Percentiles rank a stretch among this genome's conserved stretches.
phyloP scores from a whole-genome alignment of 2,888 invertebrate species.

The Choreutis nemorana region DNA sequence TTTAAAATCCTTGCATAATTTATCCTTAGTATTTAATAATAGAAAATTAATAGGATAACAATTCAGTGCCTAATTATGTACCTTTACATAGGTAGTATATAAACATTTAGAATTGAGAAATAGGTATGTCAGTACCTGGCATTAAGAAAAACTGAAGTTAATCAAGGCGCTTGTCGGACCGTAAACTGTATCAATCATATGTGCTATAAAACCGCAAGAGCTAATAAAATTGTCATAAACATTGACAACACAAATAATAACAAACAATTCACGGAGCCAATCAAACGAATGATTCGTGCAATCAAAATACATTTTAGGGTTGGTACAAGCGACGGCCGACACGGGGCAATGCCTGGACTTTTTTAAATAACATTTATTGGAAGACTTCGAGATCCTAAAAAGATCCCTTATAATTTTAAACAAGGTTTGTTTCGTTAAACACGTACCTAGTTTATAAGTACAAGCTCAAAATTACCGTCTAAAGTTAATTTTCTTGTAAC shows the following conservation, averaged over 20 bases:
- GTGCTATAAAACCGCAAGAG: constrained; percentile 51
- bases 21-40: too few relatives aligned
- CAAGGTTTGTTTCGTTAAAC: too few relatives aligned
- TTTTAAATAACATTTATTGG: too few relatives aligned
- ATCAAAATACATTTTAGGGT: constrained; percentile 45
- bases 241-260: constrained; percentile 59
- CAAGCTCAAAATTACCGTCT: too few relatives aligned
- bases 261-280: constrained; percentile 54
- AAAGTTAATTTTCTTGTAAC: too few relatives aligned
- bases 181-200: constrained; percentile 53
- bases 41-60: too few relatives aligned
- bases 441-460: too few relatives aligned
- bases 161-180: not conserved
- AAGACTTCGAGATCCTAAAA: too few relatives aligned
- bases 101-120: not conserved
- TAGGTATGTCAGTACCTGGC: not conserved
- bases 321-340: too few relatives aligned
- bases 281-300: constrained; percentile 30
- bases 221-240: constrained; percentile 58
- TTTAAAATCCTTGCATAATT: too few relatives aligned
- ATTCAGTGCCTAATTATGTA: not conserved
- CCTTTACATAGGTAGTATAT: not conserved
- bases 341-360: too few relatives aligned
- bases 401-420: too few relatives aligned
- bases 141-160: not conserved